These are phyloP conservation scores for Andrena haemorrhoa DNA, from an alignment of 2,888 invertebrate species.

Conservation along the genomic window DNA sequence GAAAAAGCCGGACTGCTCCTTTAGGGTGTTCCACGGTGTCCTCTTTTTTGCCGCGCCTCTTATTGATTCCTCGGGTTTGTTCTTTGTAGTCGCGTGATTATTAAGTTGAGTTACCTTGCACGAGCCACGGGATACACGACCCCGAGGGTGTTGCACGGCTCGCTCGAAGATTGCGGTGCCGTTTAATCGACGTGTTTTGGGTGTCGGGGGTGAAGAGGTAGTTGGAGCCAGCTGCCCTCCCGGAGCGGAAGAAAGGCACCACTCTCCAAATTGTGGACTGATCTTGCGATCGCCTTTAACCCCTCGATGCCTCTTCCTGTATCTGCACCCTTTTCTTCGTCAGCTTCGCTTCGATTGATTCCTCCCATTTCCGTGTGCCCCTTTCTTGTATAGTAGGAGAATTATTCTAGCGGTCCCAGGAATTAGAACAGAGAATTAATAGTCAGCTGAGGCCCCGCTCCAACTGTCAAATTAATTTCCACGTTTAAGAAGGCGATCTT, in stretches of 20 bases:
- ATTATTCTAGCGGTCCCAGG: neutral
- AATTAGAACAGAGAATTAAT: neutral
- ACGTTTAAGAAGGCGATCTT: neutral
- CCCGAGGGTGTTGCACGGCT: slow-evolving; percentile 16
- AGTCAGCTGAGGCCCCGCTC: no score
- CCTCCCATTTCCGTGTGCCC: neutral
- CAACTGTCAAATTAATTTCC: no score
- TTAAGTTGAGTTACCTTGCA: slow-evolving; percentile 43
- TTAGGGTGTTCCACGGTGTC: slow-evolving; percentile 25
- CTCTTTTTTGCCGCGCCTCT: slow-evolving; percentile 16
- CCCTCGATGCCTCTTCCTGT: neutral
- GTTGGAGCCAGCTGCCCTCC: neutral
- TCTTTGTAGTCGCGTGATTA: slow-evolving; percentile 40
- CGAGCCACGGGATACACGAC: neutral
- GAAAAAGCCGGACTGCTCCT: slow-evolving; percentile 30
- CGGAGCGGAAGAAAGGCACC: neutral
- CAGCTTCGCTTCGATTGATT: slow-evolving; percentile 4
- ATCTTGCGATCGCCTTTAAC: slow-evolving; percentile 25
- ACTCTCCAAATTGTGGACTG: slow-evolving; percentile 1
- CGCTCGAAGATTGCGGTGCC: slow-evolving; percentile 22
- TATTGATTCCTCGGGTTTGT: slow-evolving; percentile 39
- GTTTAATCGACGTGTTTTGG: slow-evolving; percentile 25
- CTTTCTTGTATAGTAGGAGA: neutral
- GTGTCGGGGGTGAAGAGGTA: slow-evolving; percentile 13
- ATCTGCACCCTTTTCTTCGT: neutral